These are phyloP conservation scores for Saccopteryx leptura DNA, from an alignment of 2,113 vertebrate species.

Conservation along the genomic window DNA sequence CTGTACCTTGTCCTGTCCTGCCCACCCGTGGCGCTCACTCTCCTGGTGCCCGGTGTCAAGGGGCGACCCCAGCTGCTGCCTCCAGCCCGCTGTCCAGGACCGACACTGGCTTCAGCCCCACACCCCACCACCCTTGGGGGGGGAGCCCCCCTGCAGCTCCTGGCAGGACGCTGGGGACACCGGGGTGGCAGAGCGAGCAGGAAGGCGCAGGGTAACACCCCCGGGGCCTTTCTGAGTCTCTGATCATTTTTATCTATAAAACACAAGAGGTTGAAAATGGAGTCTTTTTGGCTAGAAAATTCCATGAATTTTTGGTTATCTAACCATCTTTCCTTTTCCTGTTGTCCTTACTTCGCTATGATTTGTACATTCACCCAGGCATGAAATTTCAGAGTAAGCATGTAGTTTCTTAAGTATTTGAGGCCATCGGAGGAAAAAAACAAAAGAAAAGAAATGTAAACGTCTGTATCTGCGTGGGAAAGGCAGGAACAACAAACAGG, in stretches of 20 bases:
- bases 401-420: constrained; percentile 46
- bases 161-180: background rate
- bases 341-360: constrained; percentile 73
- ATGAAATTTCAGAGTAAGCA: constrained; percentile 69
- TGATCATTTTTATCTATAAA: constrained; percentile 35
- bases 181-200: background rate
- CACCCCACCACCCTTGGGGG: background rate
- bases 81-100: background rate
- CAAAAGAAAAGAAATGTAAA: background rate
- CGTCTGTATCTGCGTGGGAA: background rate
- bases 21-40: background rate
- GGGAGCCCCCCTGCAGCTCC: background rate
- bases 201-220: background rate
- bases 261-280: constrained; percentile 23
- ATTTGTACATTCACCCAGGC: constrained; percentile 71
- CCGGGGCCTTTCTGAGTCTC: background rate
- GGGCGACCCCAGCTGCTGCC: background rate
- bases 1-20: background rate
- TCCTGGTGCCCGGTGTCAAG: background rate
- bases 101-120: background rate
- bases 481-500: background rate
- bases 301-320: constrained; percentile 74
- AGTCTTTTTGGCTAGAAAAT: constrained; percentile 73
- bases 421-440: background rate
- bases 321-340: constrained; percentile 75